A percentile compares a stretch with the other conserved stretches of the same genome.
Evolutionary conservation across 1,140 invertebrate genomes (phyloP).

Genomic region (Philopotamus ludificatus): DNA sequence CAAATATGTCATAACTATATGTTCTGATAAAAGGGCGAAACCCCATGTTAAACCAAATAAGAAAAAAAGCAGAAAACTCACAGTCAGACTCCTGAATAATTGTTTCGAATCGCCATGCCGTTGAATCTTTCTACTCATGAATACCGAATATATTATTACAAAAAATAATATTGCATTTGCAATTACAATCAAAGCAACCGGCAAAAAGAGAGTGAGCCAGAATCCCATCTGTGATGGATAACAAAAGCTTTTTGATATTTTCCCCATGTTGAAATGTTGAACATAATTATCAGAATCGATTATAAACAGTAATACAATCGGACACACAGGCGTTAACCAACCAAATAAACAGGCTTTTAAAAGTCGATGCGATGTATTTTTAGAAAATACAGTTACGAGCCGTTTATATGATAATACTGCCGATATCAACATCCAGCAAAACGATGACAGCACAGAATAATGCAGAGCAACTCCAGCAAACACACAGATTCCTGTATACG

Average conservation of each 20-base stretch:
- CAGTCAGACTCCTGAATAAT: constrained; percentile 49
- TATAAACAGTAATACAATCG: constrained; percentile 50
- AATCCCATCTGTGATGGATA: constrained; percentile 51
- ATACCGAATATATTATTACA: constrained; percentile 55
- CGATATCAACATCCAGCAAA: constrained; percentile 57
- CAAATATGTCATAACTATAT: constrained; percentile 52
- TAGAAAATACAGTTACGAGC: constrained; percentile 51
- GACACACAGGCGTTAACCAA: constrained; percentile 49
- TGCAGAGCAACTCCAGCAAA: constrained; percentile 50
- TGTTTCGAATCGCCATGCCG: constrained; percentile 53
- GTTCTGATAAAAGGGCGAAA: constrained; percentile 51
- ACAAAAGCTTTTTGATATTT: constrained; percentile 48
- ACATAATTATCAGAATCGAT: constrained; percentile 48
- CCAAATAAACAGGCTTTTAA: constrained; percentile 52
- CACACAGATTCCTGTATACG: constrained; percentile 48
- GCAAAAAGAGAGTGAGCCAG: constrained; percentile 53
- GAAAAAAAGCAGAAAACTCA: constrained; percentile 54
- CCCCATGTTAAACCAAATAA: constrained; percentile 56
- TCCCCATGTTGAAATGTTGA: constrained; percentile 46
- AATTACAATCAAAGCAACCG: constrained; percentile 50
- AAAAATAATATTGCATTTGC: constrained; percentile 54
- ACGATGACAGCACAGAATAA: constrained; percentile 52
- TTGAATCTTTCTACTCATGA: constrained; percentile 50
- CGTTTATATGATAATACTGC: constrained; percentile 53
- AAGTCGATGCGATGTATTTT: constrained; percentile 52